These are phyloP conservation scores for Venturia canescens DNA, from an alignment of 1,140 invertebrate genomes.

Conservation along the genomic window DNA sequence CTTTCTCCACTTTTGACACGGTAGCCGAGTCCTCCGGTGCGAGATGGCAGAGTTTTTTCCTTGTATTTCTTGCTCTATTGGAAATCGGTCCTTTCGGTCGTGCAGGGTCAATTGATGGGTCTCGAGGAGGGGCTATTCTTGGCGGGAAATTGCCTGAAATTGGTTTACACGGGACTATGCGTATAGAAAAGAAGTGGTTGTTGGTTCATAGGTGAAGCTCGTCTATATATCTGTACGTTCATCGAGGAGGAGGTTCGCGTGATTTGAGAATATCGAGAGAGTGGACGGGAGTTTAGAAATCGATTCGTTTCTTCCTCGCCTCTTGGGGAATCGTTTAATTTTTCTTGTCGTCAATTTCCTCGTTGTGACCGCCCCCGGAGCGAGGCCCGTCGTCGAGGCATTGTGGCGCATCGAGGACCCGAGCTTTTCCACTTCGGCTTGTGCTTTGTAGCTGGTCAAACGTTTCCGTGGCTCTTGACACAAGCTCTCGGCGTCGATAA, in stretches of 20 bases:
- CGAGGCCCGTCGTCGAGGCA: conserved; percentile 54
- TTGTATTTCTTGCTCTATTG: conserved; percentile 65
- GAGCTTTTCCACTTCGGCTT: conserved; percentile 12
- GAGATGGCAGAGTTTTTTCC: conserved; percentile 58
- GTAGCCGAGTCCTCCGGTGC: conserved; percentile 58
- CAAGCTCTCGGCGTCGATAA: not conserved
- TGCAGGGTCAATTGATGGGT: conserved; percentile 73
- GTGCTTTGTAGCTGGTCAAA: conserved; percentile 28
- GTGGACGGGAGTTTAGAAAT: conserved; percentile 68
- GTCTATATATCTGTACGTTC: conserved; percentile 32
- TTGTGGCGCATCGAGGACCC: conserved; percentile 41
- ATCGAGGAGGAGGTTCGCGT: not conserved
- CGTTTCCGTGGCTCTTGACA: conserved; percentile 37
- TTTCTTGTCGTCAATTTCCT: conserved; percentile 53
- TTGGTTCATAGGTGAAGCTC: not conserved
- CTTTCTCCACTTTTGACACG: too few species aligned
- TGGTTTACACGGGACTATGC: conserved; percentile 73
- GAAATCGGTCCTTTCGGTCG: conserved; percentile 68
- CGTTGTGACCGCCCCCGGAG: conserved; percentile 42
- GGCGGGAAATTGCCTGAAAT: conserved; percentile 77
- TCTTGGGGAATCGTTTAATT: conserved; percentile 73
- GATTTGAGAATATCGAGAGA: conserved; percentile 46
- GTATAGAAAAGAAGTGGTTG: conserved; percentile 43
- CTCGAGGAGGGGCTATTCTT: conserved; percentile 74
- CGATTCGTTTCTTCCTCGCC: conserved; percentile 64